Evolutionary conservation across 1,140 invertebrate genomes (phyloP).

Genomic region (Chironomus tepperi): DNA sequence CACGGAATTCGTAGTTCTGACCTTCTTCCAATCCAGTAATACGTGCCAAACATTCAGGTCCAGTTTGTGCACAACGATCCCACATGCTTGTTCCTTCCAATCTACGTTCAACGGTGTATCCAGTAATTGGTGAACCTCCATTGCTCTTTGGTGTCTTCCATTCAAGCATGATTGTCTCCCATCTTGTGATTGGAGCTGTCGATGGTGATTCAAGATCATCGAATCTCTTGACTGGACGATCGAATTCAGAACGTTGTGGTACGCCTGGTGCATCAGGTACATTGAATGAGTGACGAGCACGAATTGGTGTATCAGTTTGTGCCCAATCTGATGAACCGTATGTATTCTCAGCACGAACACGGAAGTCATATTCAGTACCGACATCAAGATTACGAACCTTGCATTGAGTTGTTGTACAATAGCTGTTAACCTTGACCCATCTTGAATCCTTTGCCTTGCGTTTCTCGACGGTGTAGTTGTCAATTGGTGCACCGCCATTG

Average conservation of each 20-base stretch:
- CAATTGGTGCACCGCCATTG: constrained; percentile 90
- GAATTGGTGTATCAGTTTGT: constrained; percentile 76
- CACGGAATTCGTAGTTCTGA: constrained; percentile 95
- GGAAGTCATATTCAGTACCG: constrained; percentile 91
- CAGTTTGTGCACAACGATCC: constrained; percentile 31
- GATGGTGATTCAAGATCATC: constrained; percentile 42
- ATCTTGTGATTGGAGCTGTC: constrained; percentile 81
- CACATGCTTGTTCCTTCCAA: constrained; percentile 45
- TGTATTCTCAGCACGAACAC: constrained; percentile 95
- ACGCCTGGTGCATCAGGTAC: constrained; percentile 81
- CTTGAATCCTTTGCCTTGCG: constrained; percentile 69
- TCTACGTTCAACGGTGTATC: constrained; percentile 89
- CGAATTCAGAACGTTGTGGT: constrained; percentile 69
- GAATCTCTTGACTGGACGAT: background rate
- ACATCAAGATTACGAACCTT: constrained; percentile 85
- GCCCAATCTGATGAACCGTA: constrained; percentile 92
- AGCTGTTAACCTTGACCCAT: constrained; percentile 88
- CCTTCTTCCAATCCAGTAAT: constrained; percentile 79
- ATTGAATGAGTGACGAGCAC: constrained; percentile 94
- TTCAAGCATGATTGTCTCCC: constrained; percentile 42
- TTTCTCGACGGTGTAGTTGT: constrained; percentile 95
- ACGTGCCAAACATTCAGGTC: background rate
- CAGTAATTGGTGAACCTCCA: constrained; percentile 83
- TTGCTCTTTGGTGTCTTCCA: constrained; percentile 92
- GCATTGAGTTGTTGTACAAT: constrained; percentile 77